A percentile compares a stretch with the other conserved stretches of the same genome.
Evolutionary conservation across 2,113 vertebrate genomes (phyloP).

Genomic region (Lagenorhynchus albirostris): DNA sequence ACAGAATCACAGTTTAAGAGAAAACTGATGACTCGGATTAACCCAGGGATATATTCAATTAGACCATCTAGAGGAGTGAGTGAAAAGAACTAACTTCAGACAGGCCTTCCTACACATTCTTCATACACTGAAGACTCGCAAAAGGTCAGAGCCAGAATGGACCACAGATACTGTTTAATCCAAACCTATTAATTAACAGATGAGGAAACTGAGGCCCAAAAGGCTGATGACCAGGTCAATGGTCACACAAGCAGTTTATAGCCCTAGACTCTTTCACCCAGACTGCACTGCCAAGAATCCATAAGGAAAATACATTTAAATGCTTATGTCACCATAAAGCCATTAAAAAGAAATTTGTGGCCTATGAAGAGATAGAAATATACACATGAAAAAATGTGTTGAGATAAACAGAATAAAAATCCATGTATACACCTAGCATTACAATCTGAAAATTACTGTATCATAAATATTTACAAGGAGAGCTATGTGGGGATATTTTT

Average conservation of each 20-base stretch:
- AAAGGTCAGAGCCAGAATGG: neutral
- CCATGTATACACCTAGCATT: neutral
- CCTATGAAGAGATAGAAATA: neutral
- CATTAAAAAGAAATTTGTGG: neutral
- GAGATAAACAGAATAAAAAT: neutral
- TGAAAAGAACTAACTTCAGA: neutral
- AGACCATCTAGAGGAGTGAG: neutral
- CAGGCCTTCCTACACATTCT: neutral
- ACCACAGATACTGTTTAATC: neutral
- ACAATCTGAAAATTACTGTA: constrained; percentile 13
- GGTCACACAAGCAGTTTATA: neutral
- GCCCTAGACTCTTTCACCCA: neutral
- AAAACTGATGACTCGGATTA: neutral
- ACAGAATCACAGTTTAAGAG: constrained; percentile 42
- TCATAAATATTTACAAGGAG: neutral
- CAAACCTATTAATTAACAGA: neutral
- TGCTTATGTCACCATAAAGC: neutral
- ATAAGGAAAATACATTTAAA: neutral
- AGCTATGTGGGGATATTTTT: neutral
- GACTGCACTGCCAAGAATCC: neutral
- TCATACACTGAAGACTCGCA: neutral
- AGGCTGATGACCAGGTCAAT: neutral
- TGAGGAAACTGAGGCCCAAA: neutral
- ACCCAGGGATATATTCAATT: neutral
- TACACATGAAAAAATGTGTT: neutral